phyloP scores from a whole-genome alignment of 2,113 vertebrate genomes.

The Zapornia atra region DNA sequence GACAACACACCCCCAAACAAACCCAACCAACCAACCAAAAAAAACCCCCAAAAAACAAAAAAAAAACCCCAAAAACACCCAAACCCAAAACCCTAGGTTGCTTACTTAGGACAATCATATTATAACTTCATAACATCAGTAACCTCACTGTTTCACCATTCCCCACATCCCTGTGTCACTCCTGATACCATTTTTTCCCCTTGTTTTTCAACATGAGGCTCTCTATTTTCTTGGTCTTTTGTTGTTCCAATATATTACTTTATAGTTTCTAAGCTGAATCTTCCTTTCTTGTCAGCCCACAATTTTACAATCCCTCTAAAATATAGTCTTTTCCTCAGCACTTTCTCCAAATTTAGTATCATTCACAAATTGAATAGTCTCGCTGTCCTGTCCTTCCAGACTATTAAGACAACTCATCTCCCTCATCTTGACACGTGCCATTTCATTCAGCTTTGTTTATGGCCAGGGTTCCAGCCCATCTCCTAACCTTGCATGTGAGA shows the following conservation, averaged over 20 bases:
- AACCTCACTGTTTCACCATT: not conserved
- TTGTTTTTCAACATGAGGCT: not conserved
- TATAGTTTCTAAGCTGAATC: not conserved
- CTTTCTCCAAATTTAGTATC: not conserved
- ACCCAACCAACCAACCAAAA: too few species aligned
- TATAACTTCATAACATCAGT: not conserved
- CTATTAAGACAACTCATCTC: not conserved
- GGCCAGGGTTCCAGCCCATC: not conserved
- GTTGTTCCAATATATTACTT: not conserved
- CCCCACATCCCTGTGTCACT: accelerated
- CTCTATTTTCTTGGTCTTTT: not conserved
- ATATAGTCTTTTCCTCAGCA: not conserved
- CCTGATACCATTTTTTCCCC: not conserved
- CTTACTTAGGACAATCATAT: not conserved
- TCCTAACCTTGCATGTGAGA: not conserved
- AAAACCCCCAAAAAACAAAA: too few species aligned
- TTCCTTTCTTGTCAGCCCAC: not conserved
- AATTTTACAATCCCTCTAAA: not conserved
- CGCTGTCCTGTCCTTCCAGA: not conserved
- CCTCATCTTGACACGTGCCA: accelerated
- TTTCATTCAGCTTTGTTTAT: not conserved
- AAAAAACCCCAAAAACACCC: too few species aligned
- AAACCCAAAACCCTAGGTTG: not conserved
- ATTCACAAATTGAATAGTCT: not conserved
- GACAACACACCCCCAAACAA: too few species aligned